Base-by-base conservation (phyloP, 2,797 vertebrate species). In the Streptopelia turtur region DNA sequence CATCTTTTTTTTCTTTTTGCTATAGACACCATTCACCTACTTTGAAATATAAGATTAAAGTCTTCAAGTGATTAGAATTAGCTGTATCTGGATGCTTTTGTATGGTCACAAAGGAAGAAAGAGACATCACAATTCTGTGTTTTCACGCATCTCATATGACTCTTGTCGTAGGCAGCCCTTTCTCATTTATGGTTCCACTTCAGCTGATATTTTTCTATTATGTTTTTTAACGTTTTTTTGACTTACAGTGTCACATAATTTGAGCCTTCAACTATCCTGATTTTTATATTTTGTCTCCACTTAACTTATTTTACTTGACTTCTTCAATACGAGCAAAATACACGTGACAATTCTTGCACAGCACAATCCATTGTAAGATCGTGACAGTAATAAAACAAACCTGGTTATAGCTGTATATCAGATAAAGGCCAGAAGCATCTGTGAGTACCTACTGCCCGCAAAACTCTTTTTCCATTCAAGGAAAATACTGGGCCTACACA, bases 31-130 rank as follows among this genome's bases (percentile, higher is more conserved):
- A 94, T 85, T 94, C 79, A 91, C 94, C 93, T 96, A 69, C 77
- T 96, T 96, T 90, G 75, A 96, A 97, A 96, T 87, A 86, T 17
- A 45, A 72, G 43, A 95, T 88, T 83, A 91, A 92, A 95, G 70
- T 91, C 80, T 94, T 95, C 53, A 88, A 41, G 68, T 93, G 94
- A 94, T 95, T 94, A 94, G 92, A 94, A 96, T 97, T 82, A 89
- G 56, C 61, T 83, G 41, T 70, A 82, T 90, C 76, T 88, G 75
- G 66, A 70, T 60, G 76, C 63, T 70, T 79, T 78, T 53, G 69
- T 70, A 49, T 12, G 69, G 37, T 82, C 77, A 93, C 77, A 91
- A 88, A 87, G 49, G 60, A 94, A 63, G 30, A 56, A 39, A 39
- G 93, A 80, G 49, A 43, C 83, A 77, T 39, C n/a, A 74, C 30